Evolutionary conservation across 2,888 invertebrate genomes (phyloP).

Genomic region (Luffia ferchaultella): DNA sequence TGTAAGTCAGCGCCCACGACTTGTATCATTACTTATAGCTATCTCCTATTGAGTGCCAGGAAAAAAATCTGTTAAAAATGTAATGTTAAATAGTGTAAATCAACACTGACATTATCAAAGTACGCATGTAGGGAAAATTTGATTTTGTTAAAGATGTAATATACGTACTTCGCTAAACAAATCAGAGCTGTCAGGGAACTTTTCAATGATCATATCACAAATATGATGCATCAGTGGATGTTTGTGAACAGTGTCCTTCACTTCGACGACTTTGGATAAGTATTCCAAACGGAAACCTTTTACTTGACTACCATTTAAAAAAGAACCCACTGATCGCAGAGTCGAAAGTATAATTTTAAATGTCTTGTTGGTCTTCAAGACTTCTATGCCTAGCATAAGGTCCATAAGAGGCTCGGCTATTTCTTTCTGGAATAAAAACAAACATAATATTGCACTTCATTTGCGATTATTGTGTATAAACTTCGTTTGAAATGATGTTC

Average conservation of each 20-base stretch:
- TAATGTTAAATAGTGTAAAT: too few species aligned
- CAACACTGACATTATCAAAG: too few species aligned
- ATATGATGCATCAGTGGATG: conserved; percentile 97
- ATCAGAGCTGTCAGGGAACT: conserved; percentile 94
- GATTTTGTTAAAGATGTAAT: too few species aligned
- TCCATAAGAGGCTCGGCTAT: conserved; percentile 99
- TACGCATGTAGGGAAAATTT: too few species aligned
- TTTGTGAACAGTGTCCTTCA: conserved; percentile 99
- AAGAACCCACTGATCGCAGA: conserved; percentile 93
- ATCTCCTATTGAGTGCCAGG: too few species aligned
- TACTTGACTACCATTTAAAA: conserved; percentile 90
- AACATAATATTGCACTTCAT: too few species aligned
- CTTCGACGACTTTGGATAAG: conserved; percentile 96
- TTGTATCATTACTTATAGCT: too few species aligned
- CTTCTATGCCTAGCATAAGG: conserved; percentile 94
- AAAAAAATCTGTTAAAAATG: too few species aligned
- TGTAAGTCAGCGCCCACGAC: too few species aligned
- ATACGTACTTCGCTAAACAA: conserved; percentile 91
- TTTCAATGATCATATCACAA: conserved; percentile 97
- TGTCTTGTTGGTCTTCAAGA: conserved; percentile 89
- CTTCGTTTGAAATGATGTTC: too few species aligned
- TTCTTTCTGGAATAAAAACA: conserved; percentile 75
- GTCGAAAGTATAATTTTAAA: conserved; percentile 95
- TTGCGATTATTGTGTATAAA: too few species aligned
- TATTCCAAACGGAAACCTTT: conserved; percentile 98